phyloP scores from a whole-genome alignment of 2,888 invertebrate genomes.

The Zelleria hepariella region DNA sequence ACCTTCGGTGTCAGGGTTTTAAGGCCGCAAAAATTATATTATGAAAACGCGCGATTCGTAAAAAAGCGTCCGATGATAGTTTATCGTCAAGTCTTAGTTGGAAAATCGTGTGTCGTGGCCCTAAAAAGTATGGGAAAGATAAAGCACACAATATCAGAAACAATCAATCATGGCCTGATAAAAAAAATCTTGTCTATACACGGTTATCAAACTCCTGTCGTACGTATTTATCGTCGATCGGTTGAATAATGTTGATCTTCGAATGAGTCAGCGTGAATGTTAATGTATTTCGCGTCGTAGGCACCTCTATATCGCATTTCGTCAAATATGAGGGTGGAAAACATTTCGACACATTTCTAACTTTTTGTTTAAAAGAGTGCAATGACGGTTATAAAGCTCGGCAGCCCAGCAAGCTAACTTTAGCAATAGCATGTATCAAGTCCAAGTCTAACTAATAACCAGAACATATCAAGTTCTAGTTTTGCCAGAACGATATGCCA shows the following conservation, averaged over 20 bases:
- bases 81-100: no score
- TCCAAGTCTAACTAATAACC: no score
- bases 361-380: not conserved
- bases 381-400: not conserved
- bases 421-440: no score
- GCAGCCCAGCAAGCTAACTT: no score
- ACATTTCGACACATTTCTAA: not conserved
- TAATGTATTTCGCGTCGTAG: conserved; percentile 51
- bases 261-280: conserved; percentile 41
- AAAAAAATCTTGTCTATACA: not conserved
- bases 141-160: not conserved
- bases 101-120: no score
- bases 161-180: conserved; percentile 1
- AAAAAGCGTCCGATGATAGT: no score
- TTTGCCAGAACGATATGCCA: no score
- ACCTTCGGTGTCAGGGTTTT: no score
- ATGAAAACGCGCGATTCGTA: no score
- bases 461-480: no score
- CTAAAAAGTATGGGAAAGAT: no score
- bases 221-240: conserved; percentile 23
- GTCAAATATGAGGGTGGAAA: conserved; percentile 33
- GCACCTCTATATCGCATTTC: conserved; percentile 49
- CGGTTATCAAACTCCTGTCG: conserved; percentile 1
- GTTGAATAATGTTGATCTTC: conserved; percentile 22
- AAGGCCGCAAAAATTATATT: no score